phyloP scores from a whole-genome alignment of 1,140 invertebrate genomes.

The Drosophila lacteicornis region DNA sequence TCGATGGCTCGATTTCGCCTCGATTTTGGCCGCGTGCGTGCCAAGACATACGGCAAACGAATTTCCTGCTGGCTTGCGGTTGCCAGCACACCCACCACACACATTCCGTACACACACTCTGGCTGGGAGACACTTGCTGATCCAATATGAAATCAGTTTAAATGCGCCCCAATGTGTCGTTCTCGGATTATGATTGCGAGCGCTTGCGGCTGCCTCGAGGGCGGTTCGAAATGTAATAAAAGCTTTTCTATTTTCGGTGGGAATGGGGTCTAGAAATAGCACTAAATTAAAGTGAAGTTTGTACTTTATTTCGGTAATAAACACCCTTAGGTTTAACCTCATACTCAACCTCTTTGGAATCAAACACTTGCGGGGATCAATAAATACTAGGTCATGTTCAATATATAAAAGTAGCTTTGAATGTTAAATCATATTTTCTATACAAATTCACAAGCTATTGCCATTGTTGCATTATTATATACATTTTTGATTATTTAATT shows the following conservation, averaged over 20 bases:
- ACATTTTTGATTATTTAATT: not conserved
- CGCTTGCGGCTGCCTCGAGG: slow-evolving; percentile 39
- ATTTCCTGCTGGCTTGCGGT: slow-evolving; percentile 51
- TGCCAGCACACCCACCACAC: not conserved
- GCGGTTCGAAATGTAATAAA: slow-evolving; percentile 29
- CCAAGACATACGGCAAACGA: slow-evolving; percentile 64
- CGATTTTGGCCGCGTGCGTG: slow-evolving; percentile 66
- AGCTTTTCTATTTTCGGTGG: slow-evolving; percentile 6
- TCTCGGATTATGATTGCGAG: slow-evolving; percentile 72
- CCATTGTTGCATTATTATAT: not conserved
- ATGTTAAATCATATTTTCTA: not conserved
- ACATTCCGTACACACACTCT: not conserved
- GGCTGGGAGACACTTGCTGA: slow-evolving; percentile 32
- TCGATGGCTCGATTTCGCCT: slow-evolving; percentile 50
- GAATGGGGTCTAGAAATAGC: not conserved
- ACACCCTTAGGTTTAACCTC: too few species aligned
- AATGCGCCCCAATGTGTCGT: slow-evolving; percentile 81
- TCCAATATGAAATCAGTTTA: slow-evolving; percentile 78
- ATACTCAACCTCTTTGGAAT: too few species aligned
- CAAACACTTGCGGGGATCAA: too few species aligned
- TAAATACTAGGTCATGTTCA: too few species aligned
- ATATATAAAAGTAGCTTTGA: too few species aligned
- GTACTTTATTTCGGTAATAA: not conserved
- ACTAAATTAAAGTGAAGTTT: not conserved
- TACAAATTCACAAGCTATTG: too few species aligned